A percentile compares a stretch with the other conserved stretches of the same genome.
phyloP scores from a whole-genome alignment of 2,113 vertebrate species.

The Chloropsis cyanopogon region DNA sequence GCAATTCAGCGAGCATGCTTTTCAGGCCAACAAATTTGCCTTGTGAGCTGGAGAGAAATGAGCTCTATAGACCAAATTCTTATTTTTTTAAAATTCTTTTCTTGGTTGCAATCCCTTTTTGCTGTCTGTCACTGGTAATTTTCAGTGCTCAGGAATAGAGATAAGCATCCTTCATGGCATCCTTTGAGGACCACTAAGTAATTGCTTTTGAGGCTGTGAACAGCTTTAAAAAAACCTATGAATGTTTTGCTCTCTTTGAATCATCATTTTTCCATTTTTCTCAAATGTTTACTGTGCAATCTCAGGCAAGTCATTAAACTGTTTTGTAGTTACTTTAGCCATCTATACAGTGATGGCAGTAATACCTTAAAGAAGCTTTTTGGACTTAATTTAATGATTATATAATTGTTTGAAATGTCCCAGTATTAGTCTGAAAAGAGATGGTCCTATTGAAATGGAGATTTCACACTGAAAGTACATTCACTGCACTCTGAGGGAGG shows the following conservation, averaged over 20 bases:
- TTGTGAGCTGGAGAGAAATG: slow-evolving; percentile 39
- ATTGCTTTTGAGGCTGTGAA: slow-evolving; percentile 24
- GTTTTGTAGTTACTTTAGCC: not conserved
- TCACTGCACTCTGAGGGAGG: not conserved
- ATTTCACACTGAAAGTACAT: not conserved
- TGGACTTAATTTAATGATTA: slow-evolving; percentile 23
- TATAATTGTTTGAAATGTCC: not conserved
- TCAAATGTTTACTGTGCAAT: not conserved
- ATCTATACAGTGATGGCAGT: not conserved
- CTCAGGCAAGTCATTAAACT: slow-evolving; percentile 1
- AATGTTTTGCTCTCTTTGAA: slow-evolving; percentile 2
- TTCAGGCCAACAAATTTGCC: slow-evolving; percentile 44
- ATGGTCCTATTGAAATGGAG: not conserved
- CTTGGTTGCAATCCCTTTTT: not conserved
- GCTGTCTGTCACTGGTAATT: not conserved
- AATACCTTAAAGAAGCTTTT: not conserved
- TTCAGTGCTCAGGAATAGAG: not conserved
- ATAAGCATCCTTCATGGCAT: slow-evolving; percentile 9
- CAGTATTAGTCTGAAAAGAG: not conserved
- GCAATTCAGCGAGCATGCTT: slow-evolving; percentile 16
- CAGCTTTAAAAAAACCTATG: not conserved
- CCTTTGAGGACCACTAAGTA: slow-evolving; percentile 21
- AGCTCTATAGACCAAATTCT: not conserved
- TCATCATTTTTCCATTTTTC: not conserved
- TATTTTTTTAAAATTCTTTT: not conserved